Conservation (phyloP, 2,888 invertebrate species). For the Bombylius major region DNA sequence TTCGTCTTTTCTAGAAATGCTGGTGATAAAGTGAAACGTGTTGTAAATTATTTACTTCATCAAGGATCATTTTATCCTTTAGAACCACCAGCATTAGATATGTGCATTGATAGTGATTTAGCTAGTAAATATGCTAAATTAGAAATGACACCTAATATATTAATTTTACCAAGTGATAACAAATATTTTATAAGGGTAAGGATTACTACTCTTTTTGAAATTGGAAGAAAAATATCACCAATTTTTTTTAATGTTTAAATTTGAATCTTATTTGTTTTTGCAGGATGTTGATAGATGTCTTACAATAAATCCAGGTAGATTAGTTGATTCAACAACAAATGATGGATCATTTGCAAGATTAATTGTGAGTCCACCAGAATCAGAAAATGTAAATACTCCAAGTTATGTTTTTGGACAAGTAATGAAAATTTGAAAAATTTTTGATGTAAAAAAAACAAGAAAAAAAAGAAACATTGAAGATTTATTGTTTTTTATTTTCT, state of each 20-base stretch:
- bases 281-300: slow-evolving; percentile 67
- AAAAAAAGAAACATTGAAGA: no score
- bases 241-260: neutral
- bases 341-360: slow-evolving; percentile 69
- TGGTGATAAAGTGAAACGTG: slow-evolving; percentile 59
- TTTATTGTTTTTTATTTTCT: no score
- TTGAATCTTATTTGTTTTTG: slow-evolving; percentile 22
- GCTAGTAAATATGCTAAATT: slow-evolving; percentile 62
- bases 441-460: neutral
- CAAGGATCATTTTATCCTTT: slow-evolving; percentile 77
- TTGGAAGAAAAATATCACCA: neutral
- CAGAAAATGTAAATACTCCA: slow-evolving; percentile 27
- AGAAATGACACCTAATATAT: slow-evolving; percentile 61
- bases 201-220: neutral
- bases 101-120: slow-evolving; percentile 56
- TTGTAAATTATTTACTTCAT: slow-evolving; percentile 58
- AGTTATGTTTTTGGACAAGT: slow-evolving; percentile 40
- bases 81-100: slow-evolving; percentile 54
- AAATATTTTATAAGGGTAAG: slow-evolving; percentile 67
- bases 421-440: slow-evolving; percentile 33
- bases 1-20: slow-evolving; percentile 29
- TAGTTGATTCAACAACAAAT: slow-evolving; percentile 47
- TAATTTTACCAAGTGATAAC: slow-evolving; percentile 75
- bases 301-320: slow-evolving; percentile 73
- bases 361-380: slow-evolving; percentile 39